Evolutionary conservation across 2,797 vertebrate genomes (phyloP).

Genomic region (Coreius guichenoti): DNA sequence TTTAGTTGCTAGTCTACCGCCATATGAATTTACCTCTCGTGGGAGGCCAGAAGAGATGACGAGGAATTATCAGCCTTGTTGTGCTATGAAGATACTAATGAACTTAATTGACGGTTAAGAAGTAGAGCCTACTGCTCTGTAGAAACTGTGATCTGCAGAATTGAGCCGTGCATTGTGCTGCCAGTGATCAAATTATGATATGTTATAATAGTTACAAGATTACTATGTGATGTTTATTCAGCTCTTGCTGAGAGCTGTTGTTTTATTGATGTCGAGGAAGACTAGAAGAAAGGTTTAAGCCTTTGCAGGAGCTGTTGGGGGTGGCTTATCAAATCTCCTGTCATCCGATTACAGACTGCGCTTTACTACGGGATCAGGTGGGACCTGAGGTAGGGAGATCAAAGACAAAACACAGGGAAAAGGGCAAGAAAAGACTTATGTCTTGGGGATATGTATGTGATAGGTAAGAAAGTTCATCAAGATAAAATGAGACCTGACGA

Average conservation of each 20-base stretch:
- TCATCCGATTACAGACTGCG: slow-evolving; percentile 79
- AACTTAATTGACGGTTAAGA: not conserved
- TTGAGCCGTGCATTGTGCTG: not conserved
- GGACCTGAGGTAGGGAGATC: slow-evolving; percentile 15
- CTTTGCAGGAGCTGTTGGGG: slow-evolving; percentile 68
- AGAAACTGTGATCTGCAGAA: not conserved
- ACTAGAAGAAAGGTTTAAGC: slow-evolving; percentile 60
- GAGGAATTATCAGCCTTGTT: slow-evolving; percentile 1
- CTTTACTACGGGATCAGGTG: slow-evolving; percentile 71
- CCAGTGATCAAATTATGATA: not conserved
- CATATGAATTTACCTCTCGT: not conserved
- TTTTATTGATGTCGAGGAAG: not conserved
- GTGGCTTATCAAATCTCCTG: slow-evolving; percentile 70
- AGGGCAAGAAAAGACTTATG: not conserved
- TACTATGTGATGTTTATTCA: not conserved
- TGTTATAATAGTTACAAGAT: not conserved
- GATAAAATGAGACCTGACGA: not conserved
- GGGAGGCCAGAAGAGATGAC: not conserved
- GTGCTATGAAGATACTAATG: not conserved
- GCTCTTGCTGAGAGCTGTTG: not conserved
- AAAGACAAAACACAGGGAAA: slow-evolving; percentile 19
- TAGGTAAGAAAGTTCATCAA: not conserved
- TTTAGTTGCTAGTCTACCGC: not conserved
- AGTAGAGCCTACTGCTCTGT: not conserved
- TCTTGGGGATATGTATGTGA: not conserved